Evolutionary conservation across 2,888 invertebrate genomes (phyloP), one percentile per base, ranked within the genome.

Genomic region (Cephus runcator): DNA sequence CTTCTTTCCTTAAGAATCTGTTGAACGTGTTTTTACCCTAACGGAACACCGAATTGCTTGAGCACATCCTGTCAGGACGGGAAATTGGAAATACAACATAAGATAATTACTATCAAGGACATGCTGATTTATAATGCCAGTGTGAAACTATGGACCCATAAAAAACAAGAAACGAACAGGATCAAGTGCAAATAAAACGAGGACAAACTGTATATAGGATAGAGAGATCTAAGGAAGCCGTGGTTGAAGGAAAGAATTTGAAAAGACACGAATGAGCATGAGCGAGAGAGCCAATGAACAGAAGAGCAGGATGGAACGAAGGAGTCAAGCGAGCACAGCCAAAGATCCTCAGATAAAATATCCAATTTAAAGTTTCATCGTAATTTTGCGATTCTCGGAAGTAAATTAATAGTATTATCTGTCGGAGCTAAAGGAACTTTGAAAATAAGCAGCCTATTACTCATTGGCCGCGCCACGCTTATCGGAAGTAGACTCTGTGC

Each of bases 341-440:
- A 78, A 83, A 87, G 88, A 88, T 88, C 83, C 79, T 79, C 81
- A 83, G 88, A 88, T 88, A 88, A 88, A 88, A 88, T 88, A 88
- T 88, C 88, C 88, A 88, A 88, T 88, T 88, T 88, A 88, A 88
- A 88, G 88, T 88, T 88, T 88, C 88, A 88, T 89, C 89, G 89
- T 89, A 89, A 90, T 90, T 90, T 90, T 89, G 89, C 89, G 88
- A 89, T 90, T 90, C 89, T 87, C 88, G 87, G 83, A 89, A 89
- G 89, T 89, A 89, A 90, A 90, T 90, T 90, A 90, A 89, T 89
- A 88, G 89, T 86, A 90, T 89, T 90, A 90, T 90, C 89, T 88
- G 83, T 82, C 40, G 73, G 77, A 73, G 75, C 76, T 73, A 79
- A 79, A 75, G 82, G 82, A 88, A 89, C 85, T 88, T 88, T 79